phyloP scores from a whole-genome alignment of 1,140 invertebrate species.

The Ctenoplectra terminalis region DNA sequence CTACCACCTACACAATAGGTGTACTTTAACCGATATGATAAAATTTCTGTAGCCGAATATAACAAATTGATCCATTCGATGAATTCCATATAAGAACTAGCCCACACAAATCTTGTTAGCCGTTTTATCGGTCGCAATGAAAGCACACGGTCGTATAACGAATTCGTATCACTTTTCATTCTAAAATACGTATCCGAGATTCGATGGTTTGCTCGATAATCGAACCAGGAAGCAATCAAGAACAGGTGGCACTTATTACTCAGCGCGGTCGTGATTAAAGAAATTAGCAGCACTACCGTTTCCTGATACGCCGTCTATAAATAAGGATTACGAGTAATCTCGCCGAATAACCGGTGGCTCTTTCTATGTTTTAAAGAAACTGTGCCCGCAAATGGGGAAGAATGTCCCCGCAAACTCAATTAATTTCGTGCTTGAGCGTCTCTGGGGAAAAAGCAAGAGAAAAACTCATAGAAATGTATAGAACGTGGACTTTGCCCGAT shows the following conservation, averaged over 20 bases:
- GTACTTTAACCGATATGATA: too few species aligned
- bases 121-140: background rate
- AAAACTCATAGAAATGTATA: constrained; percentile 3
- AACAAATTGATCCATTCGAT: background rate
- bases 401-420: constrained; percentile 36
- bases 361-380: constrained; percentile 44
- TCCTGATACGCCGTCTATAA: constrained; percentile 47
- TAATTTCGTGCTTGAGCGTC: constrained; percentile 45
- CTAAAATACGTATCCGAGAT: background rate
- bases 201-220: background rate
- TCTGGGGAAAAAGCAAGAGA: too few species aligned
- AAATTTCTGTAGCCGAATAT: background rate
- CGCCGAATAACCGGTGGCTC: constrained; percentile 30
- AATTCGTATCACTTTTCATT: background rate
- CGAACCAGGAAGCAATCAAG: constrained; percentile 1
- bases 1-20: too few species aligned
- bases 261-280: constrained; percentile 45
- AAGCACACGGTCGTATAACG: background rate
- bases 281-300: constrained; percentile 50
- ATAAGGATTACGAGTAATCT: constrained; percentile 65
- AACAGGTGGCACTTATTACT: constrained; percentile 5
- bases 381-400: constrained; percentile 15
- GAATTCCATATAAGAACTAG: background rate
- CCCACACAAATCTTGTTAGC: background rate
- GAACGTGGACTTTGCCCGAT: background rate